Evolutionary conservation across 2,113 vertebrate genomes (phyloP).

Genomic region (Excalfactoria chinensis): DNA sequence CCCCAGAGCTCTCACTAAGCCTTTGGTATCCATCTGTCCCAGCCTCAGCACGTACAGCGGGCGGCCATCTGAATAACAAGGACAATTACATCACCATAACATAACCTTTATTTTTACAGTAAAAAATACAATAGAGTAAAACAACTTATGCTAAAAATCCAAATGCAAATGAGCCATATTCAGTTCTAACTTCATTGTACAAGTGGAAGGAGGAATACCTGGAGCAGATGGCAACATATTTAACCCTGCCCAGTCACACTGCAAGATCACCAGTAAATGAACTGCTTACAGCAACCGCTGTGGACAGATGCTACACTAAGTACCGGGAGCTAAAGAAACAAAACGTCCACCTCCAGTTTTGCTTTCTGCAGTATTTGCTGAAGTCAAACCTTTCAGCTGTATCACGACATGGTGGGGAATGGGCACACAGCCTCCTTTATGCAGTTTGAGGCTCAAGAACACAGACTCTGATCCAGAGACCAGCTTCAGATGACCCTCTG

Average conservation of each 20-base stretch:
- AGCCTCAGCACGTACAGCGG: constrained; percentile 92
- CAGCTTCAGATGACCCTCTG: neutral
- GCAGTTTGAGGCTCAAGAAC: constrained; percentile 7
- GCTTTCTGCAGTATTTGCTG: neutral
- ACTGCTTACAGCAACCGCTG: neutral
- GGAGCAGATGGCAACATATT: neutral
- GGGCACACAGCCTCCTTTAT: constrained; percentile 8
- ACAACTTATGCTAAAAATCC: neutral
- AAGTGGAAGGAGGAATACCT: neutral
- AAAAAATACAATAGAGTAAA: accelerated
- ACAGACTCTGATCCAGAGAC: neutral
- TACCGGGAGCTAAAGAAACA: neutral
- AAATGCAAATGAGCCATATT: neutral
- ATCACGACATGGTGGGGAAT: neutral
- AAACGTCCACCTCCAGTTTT: neutral
- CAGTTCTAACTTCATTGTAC: neutral
- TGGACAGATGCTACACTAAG: neutral
- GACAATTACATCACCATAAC: neutral
- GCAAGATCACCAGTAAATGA: neutral
- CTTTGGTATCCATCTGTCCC: constrained; percentile 98
- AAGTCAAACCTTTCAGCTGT: neutral
- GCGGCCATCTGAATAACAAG: constrained; percentile 84
- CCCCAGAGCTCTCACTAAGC: constrained; percentile 90
- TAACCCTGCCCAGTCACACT: neutral
- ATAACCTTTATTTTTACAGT: neutral